These are phyloP conservation scores for Drosophila truncata DNA, from an alignment of 1,140 invertebrate species.

Conservation along the genomic window DNA sequence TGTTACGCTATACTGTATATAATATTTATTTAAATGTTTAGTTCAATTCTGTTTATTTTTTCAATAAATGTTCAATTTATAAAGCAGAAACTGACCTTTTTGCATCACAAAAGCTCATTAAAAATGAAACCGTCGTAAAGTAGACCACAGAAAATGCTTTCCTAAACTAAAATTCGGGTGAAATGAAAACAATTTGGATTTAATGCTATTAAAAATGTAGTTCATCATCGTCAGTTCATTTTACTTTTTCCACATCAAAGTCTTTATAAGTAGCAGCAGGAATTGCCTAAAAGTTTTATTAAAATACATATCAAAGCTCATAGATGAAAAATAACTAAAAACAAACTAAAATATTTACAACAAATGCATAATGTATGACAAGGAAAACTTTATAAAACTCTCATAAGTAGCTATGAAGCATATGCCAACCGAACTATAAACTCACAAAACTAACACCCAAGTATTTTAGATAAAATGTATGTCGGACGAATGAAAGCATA, in stretches of 20 bases:
- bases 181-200: slow-evolving; percentile 21
- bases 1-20: slow-evolving; percentile 36
- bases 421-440: slow-evolving; percentile 62
- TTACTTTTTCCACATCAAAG: slow-evolving; percentile 21
- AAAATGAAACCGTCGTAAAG: slow-evolving; percentile 38
- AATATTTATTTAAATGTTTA: slow-evolving; percentile 46
- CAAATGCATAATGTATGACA: slow-evolving; percentile 33
- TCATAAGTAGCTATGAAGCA: slow-evolving; percentile 49
- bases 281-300: slow-evolving; percentile 76
- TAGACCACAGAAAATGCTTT: slow-evolving; percentile 34
- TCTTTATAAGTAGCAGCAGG: slow-evolving; percentile 65
- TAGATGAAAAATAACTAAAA: slow-evolving; percentile 51
- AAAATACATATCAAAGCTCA: slow-evolving; percentile 77
- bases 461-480: slow-evolving; percentile 81
- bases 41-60: slow-evolving; percentile 41
- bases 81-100: slow-evolving; percentile 9
- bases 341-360: slow-evolving; percentile 51
- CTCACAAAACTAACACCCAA: slow-evolving; percentile 56
- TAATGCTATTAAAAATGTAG: neutral
- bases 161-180: slow-evolving; percentile 38
- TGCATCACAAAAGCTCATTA: slow-evolving; percentile 1
- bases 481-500: slow-evolving; percentile 42
- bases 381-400: slow-evolving; percentile 44
- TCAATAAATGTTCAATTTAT: slow-evolving; percentile 40
- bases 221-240: neutral